These are phyloP conservation scores for Balearica regulorum DNA, from an alignment of 2,797 vertebrate genomes.

Conservation along the genomic window DNA sequence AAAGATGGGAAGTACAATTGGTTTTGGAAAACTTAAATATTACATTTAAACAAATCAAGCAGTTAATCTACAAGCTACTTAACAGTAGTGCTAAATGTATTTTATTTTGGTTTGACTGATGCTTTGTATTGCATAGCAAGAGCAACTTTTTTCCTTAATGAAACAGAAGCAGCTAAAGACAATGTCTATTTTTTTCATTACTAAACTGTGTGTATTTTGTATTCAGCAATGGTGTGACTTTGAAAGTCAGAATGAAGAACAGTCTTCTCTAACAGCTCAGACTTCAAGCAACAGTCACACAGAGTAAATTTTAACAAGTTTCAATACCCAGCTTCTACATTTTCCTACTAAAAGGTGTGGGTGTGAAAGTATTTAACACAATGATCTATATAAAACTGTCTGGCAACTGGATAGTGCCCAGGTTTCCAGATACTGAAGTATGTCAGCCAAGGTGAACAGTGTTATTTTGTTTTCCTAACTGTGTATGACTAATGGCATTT, in stretches of 20 bases:
- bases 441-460: neutral
- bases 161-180: neutral
- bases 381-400: neutral
- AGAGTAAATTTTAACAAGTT: neutral
- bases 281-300: neutral
- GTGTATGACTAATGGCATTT: neutral
- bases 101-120: neutral
- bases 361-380: neutral
- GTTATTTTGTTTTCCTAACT: neutral
- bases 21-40: neutral
- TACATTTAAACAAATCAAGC: neutral
- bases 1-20: neutral
- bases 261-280: neutral
- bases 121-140: neutral
- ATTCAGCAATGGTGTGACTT: neutral
- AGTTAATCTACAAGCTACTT: neutral
- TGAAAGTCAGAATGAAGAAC: neutral
- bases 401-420: neutral
- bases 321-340: neutral
- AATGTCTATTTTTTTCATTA: neutral
- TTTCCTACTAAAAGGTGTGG: neutral
- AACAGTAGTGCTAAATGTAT: neutral
- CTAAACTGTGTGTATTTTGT: neutral
- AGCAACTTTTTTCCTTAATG: neutral
- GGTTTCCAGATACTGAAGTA: neutral